These are phyloP conservation scores for Numenius phaeopus DNA, from an alignment of 2,797 vertebrate species.

Conservation along the genomic window DNA sequence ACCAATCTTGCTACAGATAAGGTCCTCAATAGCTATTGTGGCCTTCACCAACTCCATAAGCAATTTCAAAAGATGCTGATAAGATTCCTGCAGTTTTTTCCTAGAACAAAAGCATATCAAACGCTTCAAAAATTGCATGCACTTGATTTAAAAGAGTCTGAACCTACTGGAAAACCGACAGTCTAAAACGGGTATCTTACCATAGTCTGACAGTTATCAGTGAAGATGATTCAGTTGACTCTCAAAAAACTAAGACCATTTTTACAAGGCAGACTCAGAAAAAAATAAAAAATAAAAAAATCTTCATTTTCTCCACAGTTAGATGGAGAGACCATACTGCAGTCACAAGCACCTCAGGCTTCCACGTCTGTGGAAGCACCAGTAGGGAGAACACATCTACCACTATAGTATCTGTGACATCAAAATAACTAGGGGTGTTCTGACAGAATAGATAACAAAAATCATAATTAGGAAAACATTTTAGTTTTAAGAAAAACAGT, in stretches of 20 bases:
- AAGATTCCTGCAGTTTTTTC: conserved; percentile 80
- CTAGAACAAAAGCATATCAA: conserved; percentile 64
- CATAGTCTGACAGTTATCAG: not conserved
- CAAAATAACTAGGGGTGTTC: not conserved
- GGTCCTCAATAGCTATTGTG: conserved; percentile 83
- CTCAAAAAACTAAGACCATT: not conserved
- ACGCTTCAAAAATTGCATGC: not conserved
- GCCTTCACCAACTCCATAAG: conserved; percentile 86
- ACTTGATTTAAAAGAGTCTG: not conserved
- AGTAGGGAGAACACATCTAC: not conserved
- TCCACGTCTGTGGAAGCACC: not conserved
- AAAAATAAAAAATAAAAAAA: not conserved
- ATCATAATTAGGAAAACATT: not conserved
- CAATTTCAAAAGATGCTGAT: conserved; percentile 85
- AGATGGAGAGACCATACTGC: not conserved
- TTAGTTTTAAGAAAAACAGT: not conserved
- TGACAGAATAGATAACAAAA: not conserved
- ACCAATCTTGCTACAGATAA: conserved; percentile 86
- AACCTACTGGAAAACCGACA: not conserved
- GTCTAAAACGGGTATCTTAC: not conserved
- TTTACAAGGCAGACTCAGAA: not conserved
- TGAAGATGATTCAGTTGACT: not conserved
- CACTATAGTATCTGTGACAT: not conserved
- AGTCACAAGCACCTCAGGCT: not conserved
- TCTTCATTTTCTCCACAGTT: not conserved